Conservation (phyloP, 2,888 invertebrate genomes). For the Laspeyria flexula region DNA sequence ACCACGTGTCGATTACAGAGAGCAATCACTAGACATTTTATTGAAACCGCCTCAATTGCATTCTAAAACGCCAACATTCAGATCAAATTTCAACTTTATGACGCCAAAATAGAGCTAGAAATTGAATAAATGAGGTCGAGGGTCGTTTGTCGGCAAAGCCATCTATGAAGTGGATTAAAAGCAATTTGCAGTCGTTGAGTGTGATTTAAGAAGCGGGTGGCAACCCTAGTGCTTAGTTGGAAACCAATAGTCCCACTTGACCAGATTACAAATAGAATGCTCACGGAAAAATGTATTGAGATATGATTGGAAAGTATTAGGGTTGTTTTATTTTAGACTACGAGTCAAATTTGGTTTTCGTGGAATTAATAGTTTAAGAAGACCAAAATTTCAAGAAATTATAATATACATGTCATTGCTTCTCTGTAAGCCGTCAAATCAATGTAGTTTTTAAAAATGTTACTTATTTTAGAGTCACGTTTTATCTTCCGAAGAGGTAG, state of each 20-base stretch:
- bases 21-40: conserved; percentile 63
- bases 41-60: conserved; percentile 62
- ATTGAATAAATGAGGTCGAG: conserved; percentile 23
- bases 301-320: not conserved
- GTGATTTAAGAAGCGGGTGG: conserved; percentile 63
- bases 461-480: too few species aligned
- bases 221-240: conserved; percentile 36
- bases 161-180: conserved; percentile 78
- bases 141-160: conserved; percentile 66
- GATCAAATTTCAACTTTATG: conserved; percentile 29
- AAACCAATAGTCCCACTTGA: conserved; percentile 35
- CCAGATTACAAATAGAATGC: conserved; percentile 28
- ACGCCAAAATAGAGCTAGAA: conserved; percentile 18
- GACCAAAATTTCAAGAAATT: too few species aligned
- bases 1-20: conserved; percentile 65
- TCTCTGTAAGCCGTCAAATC: too few species aligned
- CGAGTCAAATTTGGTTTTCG: too few species aligned
- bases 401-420: too few species aligned
- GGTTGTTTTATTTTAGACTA: not conserved
- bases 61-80: conserved; percentile 48
- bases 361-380: too few species aligned
- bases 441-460: too few species aligned
- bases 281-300: conserved; percentile 32
- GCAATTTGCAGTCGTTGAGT: conserved; percentile 74
- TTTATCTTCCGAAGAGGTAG: too few species aligned